Evolutionary conservation across 1,140 invertebrate species (phyloP).

Genomic region (Drosophila sechellia): DNA sequence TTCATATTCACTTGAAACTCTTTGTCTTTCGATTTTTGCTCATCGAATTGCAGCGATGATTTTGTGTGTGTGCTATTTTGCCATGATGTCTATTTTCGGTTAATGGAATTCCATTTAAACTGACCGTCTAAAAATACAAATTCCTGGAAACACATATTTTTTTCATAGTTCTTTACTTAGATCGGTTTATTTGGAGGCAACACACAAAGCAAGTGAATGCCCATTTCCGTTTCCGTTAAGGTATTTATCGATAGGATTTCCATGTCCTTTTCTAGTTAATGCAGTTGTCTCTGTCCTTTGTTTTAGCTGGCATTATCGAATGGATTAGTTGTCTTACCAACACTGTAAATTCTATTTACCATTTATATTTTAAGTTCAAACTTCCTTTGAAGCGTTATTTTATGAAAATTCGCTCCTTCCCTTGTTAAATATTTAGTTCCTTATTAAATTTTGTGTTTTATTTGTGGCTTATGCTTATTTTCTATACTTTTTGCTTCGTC

Average conservation of each 20-base stretch:
- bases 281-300: neutral
- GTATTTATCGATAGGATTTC: too few relatives aligned
- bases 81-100: neutral
- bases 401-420: too few relatives aligned
- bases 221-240: neutral
- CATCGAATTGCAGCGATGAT: too few relatives aligned
- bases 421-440: neutral
- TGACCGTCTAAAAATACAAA: neutral
- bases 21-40: neutral
- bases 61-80: neutral
- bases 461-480: neutral
- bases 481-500: too few relatives aligned
- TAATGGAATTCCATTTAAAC: neutral
- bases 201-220: neutral
- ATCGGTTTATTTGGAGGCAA: neutral
- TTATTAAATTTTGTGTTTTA: neutral
- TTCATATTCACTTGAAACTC: neutral
- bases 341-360: neutral
- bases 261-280: too few relatives aligned
- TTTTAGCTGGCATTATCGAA: neutral
- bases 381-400: conserved; percentile 7
- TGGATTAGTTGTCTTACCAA: neutral
- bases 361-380: neutral
- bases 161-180: neutral
- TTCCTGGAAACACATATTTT: neutral